Conservation (phyloP, 2,113 vertebrate genomes). For the Strix aluco region DNA sequence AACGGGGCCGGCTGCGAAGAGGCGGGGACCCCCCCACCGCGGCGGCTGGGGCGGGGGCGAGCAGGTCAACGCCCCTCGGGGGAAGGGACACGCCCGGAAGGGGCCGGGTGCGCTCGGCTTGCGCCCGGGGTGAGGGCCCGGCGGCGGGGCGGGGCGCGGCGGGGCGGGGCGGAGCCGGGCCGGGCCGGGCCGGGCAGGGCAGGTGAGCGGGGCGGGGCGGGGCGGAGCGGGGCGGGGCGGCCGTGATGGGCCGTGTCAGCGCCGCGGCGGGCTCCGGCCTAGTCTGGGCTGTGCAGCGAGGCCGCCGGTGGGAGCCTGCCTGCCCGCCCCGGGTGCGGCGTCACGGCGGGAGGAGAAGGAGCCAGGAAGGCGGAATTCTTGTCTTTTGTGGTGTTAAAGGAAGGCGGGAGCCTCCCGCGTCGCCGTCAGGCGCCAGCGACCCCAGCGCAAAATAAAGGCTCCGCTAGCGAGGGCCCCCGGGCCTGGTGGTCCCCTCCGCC, state of each 20-base stretch:
- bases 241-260: too few species aligned
- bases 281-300: neutral
- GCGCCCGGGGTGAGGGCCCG: neutral
- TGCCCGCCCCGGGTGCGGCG: neutral
- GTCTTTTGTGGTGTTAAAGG: rapidly evolving
- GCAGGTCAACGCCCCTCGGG: neutral
- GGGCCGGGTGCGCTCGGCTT: neutral
- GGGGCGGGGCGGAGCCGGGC: too few species aligned
- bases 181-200: too few species aligned
- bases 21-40: neutral
- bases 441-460: too few species aligned
- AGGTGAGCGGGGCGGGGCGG: neutral
- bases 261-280: neutral
- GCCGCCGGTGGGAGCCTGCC: neutral
- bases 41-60: neutral
- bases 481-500: neutral
- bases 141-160: neutral
- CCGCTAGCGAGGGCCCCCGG: rapidly evolving
- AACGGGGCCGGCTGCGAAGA: neutral
- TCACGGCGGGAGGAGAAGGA: neutral
- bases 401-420: too few species aligned
- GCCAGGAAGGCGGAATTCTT: rapidly evolving
- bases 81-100: neutral
- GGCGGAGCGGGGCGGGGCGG: too few species aligned
- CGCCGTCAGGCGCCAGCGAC: neutral